Evolutionary conservation across 2,888 invertebrate species (phyloP), one percentile per base, ranked within the genome.

Genomic region (Leucophora obtusa): DNA sequence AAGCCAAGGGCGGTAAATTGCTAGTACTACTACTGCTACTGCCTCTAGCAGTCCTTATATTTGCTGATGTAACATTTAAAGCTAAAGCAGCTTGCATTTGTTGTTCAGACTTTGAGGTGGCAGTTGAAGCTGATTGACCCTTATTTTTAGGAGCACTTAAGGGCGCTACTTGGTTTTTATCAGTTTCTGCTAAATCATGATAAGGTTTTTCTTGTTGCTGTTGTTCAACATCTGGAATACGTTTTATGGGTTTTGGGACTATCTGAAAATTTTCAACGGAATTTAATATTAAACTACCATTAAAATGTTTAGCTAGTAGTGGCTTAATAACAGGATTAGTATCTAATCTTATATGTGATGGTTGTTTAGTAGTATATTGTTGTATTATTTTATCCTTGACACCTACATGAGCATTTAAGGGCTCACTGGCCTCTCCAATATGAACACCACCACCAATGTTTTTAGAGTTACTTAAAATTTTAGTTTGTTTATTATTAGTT

Each of bases 241-340:
- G 83, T 56, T 83, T 84, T 24, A 86, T 78, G 6, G 86, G 83
- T 79, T 90, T 88, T 10, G 87, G 89, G 51, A 87, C 87, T 75
- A 90, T 90, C 90, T 91, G 91, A 90, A 91, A 91, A 87, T 90
- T 90, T 90, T 91, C 91, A 89, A 90, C 90, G 86, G 90, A 90
- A 86, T 90, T 89, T 87, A 90, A 82, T 83, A 90, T 89, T 83
- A 86, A 83, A 73, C 88, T 89, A 54, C 86, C 84, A 85, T 89
- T 87, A 83, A 85, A 79, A 65, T 82, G 71, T 60, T 72, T 75
- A 38, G 38, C 84, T 58, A 53, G 62, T 63, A 78, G 81, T 70
- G 63, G 68, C 51, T 62, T 79, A 81, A 65, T 51, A 28, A 73
- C 72, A 78, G 83, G 79, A 82, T 82, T 68, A 83, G 82, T 82